Evolutionary conservation across 2,888 invertebrate species (phyloP), one percentile per base, ranked within the genome.

Genomic region (Plagodis pulveraria): DNA sequence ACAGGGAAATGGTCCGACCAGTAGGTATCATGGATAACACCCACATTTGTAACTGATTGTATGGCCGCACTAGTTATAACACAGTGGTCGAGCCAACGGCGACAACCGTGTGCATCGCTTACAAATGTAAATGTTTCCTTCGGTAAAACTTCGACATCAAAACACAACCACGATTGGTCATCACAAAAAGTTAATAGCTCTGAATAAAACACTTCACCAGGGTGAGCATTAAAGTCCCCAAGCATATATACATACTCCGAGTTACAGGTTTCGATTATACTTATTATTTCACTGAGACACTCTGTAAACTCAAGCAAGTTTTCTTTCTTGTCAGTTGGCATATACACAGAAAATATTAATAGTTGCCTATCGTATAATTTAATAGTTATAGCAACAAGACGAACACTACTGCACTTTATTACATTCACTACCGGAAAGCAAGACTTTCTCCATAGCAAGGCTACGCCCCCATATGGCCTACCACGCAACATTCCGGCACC

Each of bases 1-100:
- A 68, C 8, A 6, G 63, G 66, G 42, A 56, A 56, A 38, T 66
- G 67, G 34, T 65, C 67, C 2, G 66, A 68, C 59, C 63, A 64
- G 5, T n/a, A 58, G 2, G 58, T 55, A 33, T 63, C 63, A 44
- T 65, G 50, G 0, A 34, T 8, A 7, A 65, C 51, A 5, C 45
- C 5, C 8, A 63, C 5, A 22, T 58, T 35, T 2, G 5, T n/a
- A 40, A 67, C 34, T 0, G 56, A 35, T 5, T 35, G 10, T 41
- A 33, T 52, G 6, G 58, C 53, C 12, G 61, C 50, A 22, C 43
- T 49, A 5, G 56, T 54, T 0, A 56, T 58, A 5, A 64, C 22
- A 47, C 56, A 56, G 9, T 62, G 65, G 10, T 65, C 51, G 6
- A 62, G 47, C 56, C 58, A 56, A 0, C 53, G 10, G 8, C 32